These are phyloP conservation scores for Phytoseiulus persimilis DNA, from an alignment of 2,888 invertebrate genomes.

Conservation along the genomic window DNA sequence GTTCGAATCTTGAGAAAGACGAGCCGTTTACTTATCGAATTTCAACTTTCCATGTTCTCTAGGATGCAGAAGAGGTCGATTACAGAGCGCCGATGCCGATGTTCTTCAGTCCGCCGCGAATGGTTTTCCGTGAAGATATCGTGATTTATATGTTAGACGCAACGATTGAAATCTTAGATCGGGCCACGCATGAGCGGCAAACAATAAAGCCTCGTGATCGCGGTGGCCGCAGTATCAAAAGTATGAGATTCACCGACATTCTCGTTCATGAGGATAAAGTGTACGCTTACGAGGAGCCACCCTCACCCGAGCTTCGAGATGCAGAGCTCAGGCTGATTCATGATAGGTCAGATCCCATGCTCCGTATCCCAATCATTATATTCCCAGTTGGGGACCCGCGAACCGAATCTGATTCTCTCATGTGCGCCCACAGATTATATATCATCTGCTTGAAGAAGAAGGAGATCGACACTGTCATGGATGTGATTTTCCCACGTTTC, in stretches of 20 bases:
- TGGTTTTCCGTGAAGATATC: neutral
- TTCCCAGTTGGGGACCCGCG: no score
- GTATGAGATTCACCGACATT: neutral
- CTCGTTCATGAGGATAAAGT: neutral
- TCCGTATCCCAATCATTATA: neutral
- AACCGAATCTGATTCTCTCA: neutral
- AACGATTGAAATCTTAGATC: neutral
- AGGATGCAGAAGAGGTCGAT: neutral
- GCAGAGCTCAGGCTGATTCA: neutral
- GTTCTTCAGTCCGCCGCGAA: neutral
- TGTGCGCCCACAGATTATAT: neutral
- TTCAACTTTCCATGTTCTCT: no score
- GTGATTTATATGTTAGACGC: neutral
- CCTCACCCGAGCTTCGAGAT: neutral
- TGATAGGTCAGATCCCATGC: neutral
- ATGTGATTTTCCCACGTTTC: neutral
- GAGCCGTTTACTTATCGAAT: no score
- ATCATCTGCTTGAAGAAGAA: neutral
- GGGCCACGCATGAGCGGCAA: neutral
- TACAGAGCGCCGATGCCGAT: neutral
- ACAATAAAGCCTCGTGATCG: neutral
- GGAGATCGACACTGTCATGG: neutral
- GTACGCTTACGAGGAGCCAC: neutral
- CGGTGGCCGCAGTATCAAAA: neutral
- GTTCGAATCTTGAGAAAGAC: no score